Conservation (phyloP, 2,888 invertebrate species). For the Chrysotoxum bicinctum region DNA sequence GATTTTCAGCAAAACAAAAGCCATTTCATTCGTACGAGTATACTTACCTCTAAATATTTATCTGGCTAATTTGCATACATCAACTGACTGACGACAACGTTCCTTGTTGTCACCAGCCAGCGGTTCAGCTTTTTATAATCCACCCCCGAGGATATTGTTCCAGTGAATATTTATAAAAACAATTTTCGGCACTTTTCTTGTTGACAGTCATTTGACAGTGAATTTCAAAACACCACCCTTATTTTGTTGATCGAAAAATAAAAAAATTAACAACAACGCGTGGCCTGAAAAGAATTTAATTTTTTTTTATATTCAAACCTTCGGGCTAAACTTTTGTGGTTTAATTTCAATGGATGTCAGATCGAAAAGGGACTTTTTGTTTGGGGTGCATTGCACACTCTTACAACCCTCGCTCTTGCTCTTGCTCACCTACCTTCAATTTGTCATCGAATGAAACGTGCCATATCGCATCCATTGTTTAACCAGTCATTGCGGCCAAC, state of each 20-base stretch:
- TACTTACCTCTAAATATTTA: slow-evolving; percentile 30
- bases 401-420: neutral
- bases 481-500: slow-evolving; percentile 56
- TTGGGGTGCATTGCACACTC: slow-evolving; percentile 46
- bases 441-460: slow-evolving; percentile 70
- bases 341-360: slow-evolving; percentile 56
- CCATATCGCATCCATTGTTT: slow-evolving; percentile 70
- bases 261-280: neutral
- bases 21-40: neutral
- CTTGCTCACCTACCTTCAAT: slow-evolving; percentile 43
- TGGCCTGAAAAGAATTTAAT: slow-evolving; percentile 5
- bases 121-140: slow-evolving; percentile 6
- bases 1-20: too few species aligned
- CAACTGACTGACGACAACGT: neutral
- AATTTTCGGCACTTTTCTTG: slow-evolving; percentile 45
- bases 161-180: slow-evolving; percentile 14
- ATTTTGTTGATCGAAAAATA: neutral
- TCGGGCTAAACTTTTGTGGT: slow-evolving; percentile 58
- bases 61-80: slow-evolving; percentile 65
- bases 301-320: slow-evolving; percentile 20
- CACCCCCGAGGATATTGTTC: slow-evolving; percentile 24
- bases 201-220: slow-evolving; percentile 71
- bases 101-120: neutral
- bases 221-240: slow-evolving; percentile 64
- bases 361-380: slow-evolving; percentile 1